These are phyloP conservation scores for Xestia c-nigrum DNA, from an alignment of 2,888 invertebrate genomes.

Conservation along the genomic window DNA sequence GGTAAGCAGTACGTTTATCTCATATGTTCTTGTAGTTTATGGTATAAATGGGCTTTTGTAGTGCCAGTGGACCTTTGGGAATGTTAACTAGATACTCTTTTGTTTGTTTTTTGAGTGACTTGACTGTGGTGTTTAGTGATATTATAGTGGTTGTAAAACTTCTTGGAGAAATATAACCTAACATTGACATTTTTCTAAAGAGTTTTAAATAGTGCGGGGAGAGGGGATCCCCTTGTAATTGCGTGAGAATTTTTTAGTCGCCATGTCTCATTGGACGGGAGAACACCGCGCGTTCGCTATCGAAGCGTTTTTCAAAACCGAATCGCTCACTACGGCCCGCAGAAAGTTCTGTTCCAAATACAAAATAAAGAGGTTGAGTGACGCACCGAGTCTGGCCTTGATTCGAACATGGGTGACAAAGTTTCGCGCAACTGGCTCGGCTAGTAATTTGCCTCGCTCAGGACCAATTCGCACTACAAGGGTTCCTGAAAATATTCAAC, in stretches of 20 bases:
- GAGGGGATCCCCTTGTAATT: neutral
- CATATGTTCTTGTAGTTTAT: constrained; percentile 52
- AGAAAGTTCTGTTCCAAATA: constrained; percentile 1
- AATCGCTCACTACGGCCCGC: neutral
- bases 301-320: constrained; percentile 17
- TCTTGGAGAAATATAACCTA: neutral
- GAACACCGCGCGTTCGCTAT: constrained; percentile 11
- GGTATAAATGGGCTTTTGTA: constrained; percentile 23
- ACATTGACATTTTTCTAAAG: neutral
- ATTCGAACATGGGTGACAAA: constrained; percentile 15
- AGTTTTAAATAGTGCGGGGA: neutral
- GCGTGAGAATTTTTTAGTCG: constrained; percentile 4
- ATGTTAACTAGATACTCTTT: constrained; percentile 42
- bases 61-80: constrained; percentile 29
- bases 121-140: neutral
- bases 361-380: constrained; percentile 10
- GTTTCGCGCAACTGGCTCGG: constrained; percentile 16
- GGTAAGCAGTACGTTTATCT: constrained; percentile 61
- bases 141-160: neutral
- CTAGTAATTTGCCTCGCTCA: neutral
- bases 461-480: constrained; percentile 5
- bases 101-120: constrained; percentile 24
- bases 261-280: neutral
- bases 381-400: constrained; percentile 3
- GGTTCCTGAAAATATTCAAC: constrained; percentile 6